Conservation (phyloP, 2,113 vertebrate species). For the Clupea harengus region DNA sequence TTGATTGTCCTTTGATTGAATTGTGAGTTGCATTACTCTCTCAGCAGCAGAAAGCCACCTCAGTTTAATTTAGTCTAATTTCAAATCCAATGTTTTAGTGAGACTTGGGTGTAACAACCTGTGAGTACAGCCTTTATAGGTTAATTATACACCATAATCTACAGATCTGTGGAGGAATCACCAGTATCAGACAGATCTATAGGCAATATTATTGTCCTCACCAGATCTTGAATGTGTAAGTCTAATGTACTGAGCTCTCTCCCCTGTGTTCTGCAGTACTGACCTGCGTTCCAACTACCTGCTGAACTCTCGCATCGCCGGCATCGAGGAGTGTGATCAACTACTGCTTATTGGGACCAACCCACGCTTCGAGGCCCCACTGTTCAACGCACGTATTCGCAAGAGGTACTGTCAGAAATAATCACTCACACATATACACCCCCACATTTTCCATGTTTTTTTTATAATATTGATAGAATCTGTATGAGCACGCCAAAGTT, state of each 20-base stretch:
- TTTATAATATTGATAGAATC: too few species aligned
- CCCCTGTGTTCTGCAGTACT: conserved; percentile 66
- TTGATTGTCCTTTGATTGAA: too few species aligned
- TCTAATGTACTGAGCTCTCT: background rate
- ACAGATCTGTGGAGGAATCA: too few species aligned
- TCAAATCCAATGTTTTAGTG: too few species aligned
- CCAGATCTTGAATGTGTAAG: background rate
- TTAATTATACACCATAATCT: too few species aligned
- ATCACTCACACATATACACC: background rate
- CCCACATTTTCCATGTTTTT: background rate
- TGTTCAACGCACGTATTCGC: conserved; percentile 92
- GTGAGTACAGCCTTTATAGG: too few species aligned
- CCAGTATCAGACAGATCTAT: background rate
- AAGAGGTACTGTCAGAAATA: conserved; percentile 78
- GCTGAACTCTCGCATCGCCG: conserved; percentile 88
- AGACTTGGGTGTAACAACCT: too few species aligned
- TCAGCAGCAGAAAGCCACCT: too few species aligned
- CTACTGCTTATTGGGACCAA: conserved; percentile 92
- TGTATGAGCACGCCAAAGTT: too few species aligned
- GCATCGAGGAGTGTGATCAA: conserved; percentile 90
- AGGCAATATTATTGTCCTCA: too few species aligned
- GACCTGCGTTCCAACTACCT: conserved; percentile 97
- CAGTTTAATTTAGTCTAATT: too few species aligned
- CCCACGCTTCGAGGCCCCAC: conserved; percentile 92
- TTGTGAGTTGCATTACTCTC: too few species aligned